Base-by-base conservation (phyloP, 1,140 invertebrate species). In the Tyrophagus putrescentiae region DNA sequence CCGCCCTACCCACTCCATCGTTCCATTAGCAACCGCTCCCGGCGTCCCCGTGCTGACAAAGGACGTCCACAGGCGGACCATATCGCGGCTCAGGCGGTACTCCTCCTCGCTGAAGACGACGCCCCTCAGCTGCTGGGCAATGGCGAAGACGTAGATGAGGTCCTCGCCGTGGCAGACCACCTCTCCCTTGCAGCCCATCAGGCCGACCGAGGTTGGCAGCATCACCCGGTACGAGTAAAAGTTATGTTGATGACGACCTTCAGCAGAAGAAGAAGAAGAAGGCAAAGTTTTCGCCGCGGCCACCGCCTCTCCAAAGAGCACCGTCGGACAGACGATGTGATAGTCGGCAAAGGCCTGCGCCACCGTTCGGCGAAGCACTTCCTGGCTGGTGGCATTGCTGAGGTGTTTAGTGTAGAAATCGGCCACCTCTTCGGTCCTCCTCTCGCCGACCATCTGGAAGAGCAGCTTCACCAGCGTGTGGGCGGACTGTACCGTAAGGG, bases 81-180 rank as follows among this genome's bases (percentile, higher is more conserved):
- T 61, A 23, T 63, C 59, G 27, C 33, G 39, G 25, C 63, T 65
- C 29, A 67, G 60, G n/a, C 45, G 34, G 0, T 45, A 16, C 11
- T 67, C 66, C 48, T 61, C 54, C 1, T 54, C 33, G 1, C 64
- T 60, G 29, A 61, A 67, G 4, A 27, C 28, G 36, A 25, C 27
- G 13, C n/a, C 25, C 1, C 33, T 21, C 34, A 58, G 60, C 11
- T 39, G 21, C 5, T 66, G 54, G 1, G 66, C 65, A 11, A 16
- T 63, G 18, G 92, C 91, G 71, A 95, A 95, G 21, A 94, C 79
- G 71, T 89, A 96, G 68, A 80, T 85, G 63, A 97, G 93, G 72
- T 97, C 93, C 72, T 95, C 91, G 0, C 82, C 92, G 71, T 97
- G 93, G 78, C 95, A 83, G 0, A 90, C 88, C 7, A 91, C 92